Evolutionary conservation across 2,888 invertebrate genomes (phyloP), one percentile per base, ranked within the genome.

Genomic region (Herminia tarsipennalis): DNA sequence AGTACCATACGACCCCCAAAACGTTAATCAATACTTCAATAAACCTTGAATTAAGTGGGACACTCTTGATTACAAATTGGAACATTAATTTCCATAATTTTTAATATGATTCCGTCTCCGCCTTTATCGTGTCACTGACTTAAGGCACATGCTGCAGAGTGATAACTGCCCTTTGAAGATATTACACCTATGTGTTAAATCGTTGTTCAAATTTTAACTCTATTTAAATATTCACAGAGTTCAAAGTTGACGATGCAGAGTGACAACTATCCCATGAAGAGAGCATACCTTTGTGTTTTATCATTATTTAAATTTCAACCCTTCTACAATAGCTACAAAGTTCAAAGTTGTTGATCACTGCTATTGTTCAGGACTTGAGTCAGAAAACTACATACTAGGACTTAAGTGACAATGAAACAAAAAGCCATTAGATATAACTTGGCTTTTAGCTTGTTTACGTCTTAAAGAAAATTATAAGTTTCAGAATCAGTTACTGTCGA

Each of bases 391-490:
- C 48, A 63, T 66, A 38, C 41, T 29, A 40, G 60, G 61, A 70
- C 67, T 68, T 63, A 72, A 66, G 70, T 60, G 68, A 66, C 65
- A 64, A 56, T 66, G 70, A 73, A 76, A 66, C 67, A 59, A n/a
- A 70, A 59, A 71, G 64, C 68, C 58, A 73, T 73, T 73, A 54
- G 64, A 67, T 67, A 34, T 56, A 59, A 59, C 64, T 52, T 43
- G 28, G 37, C 51, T 66, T 54, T 52, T 52, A 59, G 56, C 56
- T 58, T 33, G 56, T 66, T 66, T 47, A 20, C 29, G n/a, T n/a
- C n/a, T n/a, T n/a, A n/a, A n/a, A n/a, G n/a, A n/a, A n/a, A n/a
- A n/a, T n/a, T n/a, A n/a, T n/a, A n/a, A n/a, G n/a, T n/a, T n/a
- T n/a, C n/a, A n/a, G n/a, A n/a, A n/a, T n/a, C n/a, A n/a, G n/a